Evolutionary conservation across 2,113 vertebrate genomes (phyloP).

Genomic region (Murina feae): DNA sequence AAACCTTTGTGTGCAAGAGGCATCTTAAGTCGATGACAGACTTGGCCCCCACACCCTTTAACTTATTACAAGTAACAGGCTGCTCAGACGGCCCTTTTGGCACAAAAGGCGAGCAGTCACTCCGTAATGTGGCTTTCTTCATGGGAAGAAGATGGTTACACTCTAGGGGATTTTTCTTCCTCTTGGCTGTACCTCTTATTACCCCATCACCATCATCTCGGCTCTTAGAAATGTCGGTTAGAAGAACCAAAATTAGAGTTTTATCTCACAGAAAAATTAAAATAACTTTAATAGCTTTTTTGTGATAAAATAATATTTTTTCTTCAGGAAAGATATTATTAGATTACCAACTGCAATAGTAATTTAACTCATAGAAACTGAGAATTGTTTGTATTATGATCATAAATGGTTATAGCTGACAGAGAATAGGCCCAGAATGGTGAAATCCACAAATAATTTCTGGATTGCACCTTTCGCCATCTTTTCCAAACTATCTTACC

Average conservation of each 20-base stretch:
- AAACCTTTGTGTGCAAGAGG: background rate
- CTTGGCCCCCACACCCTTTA: background rate
- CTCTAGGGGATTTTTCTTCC: background rate
- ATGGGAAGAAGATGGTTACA: background rate
- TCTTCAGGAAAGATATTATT: background rate
- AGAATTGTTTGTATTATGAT: background rate
- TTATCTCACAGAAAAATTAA: background rate
- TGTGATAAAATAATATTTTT: background rate
- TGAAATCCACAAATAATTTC: background rate
- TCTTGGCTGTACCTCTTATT: background rate
- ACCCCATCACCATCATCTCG: background rate
- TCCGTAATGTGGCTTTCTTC: background rate
- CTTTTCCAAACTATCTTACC: background rate
- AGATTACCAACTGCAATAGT: background rate
- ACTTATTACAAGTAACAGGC: too few species aligned
- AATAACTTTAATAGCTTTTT: background rate
- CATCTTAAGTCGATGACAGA: background rate
- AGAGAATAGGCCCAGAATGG: background rate
- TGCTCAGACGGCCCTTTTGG: background rate
- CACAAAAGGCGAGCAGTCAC: background rate
- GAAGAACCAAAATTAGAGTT: background rate
- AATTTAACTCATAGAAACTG: background rate
- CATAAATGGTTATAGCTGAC: background rate
- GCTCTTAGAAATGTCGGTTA: background rate
- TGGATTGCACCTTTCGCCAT: background rate